phyloP scores from a whole-genome alignment of 2,888 invertebrate species.

The Scrobipalpa atriplicella region DNA sequence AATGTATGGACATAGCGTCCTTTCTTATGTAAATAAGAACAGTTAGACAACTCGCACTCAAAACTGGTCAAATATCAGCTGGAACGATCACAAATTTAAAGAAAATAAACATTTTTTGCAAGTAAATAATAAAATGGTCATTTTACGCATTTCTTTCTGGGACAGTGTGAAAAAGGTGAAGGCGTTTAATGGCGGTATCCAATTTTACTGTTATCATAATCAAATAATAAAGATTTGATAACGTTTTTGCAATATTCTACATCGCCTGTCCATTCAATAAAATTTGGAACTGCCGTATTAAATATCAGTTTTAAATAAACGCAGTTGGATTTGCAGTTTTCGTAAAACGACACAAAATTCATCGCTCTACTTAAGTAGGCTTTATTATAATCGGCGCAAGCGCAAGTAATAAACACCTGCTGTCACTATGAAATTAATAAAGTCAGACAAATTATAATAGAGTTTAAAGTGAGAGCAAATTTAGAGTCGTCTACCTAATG shows the following conservation, averaged over 20 bases:
- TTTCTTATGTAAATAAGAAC: slow-evolving; percentile 26
- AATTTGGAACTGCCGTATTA: no score
- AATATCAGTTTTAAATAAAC: no score
- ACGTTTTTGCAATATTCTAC: background rate
- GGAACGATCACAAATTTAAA: background rate
- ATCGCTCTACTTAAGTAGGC: no score
- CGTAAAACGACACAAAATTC: no score
- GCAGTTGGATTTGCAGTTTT: no score
- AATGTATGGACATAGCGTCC: background rate
- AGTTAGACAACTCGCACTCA: slow-evolving; percentile 19
- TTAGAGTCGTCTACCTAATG: no score
- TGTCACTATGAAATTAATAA: no score
- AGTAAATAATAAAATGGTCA: background rate
- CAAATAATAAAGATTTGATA: slow-evolving; percentile 14
- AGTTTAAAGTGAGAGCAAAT: no score
- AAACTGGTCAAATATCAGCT: slow-evolving; percentile 5
- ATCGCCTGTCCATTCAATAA: background rate
- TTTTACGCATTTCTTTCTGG: slow-evolving; percentile 3
- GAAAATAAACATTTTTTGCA: background rate
- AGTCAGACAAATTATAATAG: no score
- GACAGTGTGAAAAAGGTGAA: background rate
- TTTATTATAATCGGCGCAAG: no score
- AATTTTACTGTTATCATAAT: slow-evolving; percentile 11
- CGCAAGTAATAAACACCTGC: no score
- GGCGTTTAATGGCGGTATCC: slow-evolving; percentile 1